Percentiles rank a stretch among this genome's conserved stretches.
Evolutionary conservation across 2,888 invertebrate genomes (phyloP).

Genomic region (Melieria picta): DNA sequence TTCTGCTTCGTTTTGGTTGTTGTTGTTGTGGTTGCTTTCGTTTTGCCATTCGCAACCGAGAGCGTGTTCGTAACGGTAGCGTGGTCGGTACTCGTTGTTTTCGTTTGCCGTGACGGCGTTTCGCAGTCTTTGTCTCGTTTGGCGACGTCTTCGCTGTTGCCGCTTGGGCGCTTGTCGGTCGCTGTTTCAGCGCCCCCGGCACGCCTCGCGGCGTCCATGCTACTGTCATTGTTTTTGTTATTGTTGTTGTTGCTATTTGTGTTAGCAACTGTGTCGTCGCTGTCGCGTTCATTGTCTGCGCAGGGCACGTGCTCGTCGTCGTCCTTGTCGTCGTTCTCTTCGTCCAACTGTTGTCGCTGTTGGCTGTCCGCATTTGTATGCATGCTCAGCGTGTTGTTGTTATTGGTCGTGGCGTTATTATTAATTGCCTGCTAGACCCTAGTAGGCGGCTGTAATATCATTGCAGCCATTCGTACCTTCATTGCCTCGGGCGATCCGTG

Average conservation of each 20-base stretch:
- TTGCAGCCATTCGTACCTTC: conserved; percentile 90
- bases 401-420: conserved; percentile 48
- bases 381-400: conserved; percentile 43
- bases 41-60: conserved; percentile 10
- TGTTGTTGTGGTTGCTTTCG: conserved; percentile 14
- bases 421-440: conserved; percentile 73
- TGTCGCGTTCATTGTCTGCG: neutral
- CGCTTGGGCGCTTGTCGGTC: neutral
- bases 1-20: neutral
- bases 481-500: conserved; percentile 78
- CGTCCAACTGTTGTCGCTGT: conserved; percentile 35
- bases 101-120: conserved; percentile 10
- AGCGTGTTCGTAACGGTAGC: conserved; percentile 24
- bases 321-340: conserved; percentile 8
- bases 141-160: conserved; percentile 2
- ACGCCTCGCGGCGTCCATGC: conserved; percentile 5
- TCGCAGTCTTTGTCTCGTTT: conserved; percentile 4
- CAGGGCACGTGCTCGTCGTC: conserved; percentile 1
- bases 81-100: conserved; percentile 30
- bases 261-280: neutral
- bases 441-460: conserved; percentile 89
- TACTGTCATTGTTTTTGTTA: conserved; percentile 24
- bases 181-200: conserved; percentile 2
- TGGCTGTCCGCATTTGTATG: conserved; percentile 38
- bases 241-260: conserved; percentile 21